These are phyloP conservation scores for Dendroctonus valens DNA, from an alignment of 1,140 invertebrate genomes.

Conservation along the genomic window DNA sequence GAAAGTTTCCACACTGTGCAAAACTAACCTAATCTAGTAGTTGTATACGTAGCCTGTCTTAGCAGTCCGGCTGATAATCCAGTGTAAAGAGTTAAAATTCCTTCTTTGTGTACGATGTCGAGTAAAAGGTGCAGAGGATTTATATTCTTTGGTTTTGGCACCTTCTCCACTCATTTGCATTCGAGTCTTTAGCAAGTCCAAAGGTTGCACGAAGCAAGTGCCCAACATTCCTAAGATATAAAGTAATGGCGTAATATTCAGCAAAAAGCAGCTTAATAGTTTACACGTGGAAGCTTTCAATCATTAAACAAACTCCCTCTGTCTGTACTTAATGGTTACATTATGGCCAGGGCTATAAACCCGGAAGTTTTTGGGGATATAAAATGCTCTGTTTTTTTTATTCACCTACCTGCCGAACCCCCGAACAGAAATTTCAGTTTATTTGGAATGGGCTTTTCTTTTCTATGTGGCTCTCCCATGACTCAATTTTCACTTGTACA, in stretches of 20 bases:
- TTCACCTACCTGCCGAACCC: conserved; percentile 8
- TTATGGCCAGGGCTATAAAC: too few species aligned
- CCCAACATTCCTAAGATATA: conserved; percentile 67
- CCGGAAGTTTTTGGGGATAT: background rate
- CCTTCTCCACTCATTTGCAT: conserved; percentile 85
- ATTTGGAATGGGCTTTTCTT: conserved; percentile 15
- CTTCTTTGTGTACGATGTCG: conserved; percentile 83
- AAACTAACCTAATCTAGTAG: conserved; percentile 69
- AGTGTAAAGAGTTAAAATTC: conserved; percentile 81
- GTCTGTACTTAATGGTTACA: background rate
- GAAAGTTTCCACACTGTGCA: too few species aligned
- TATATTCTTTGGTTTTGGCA: conserved; percentile 64
- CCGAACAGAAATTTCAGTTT: conserved; percentile 14
- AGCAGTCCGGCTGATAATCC: conserved; percentile 85
- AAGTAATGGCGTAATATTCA: background rate
- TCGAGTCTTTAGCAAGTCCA: conserved; percentile 96
- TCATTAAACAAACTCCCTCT: background rate
- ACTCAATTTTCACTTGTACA: too few species aligned
- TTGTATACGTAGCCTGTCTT: conserved; percentile 97
- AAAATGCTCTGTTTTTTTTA: background rate
- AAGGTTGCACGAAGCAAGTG: conserved; percentile 93
- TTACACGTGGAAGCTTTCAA: background rate
- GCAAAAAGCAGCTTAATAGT: background rate
- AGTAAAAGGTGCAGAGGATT: conserved; percentile 72
- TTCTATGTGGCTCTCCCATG: too few species aligned